A percentile compares a stretch with the other conserved stretches of the same genome.
Evolutionary conservation across 2,113 vertebrate species (phyloP).

Genomic region (Carollia perspicillata): DNA sequence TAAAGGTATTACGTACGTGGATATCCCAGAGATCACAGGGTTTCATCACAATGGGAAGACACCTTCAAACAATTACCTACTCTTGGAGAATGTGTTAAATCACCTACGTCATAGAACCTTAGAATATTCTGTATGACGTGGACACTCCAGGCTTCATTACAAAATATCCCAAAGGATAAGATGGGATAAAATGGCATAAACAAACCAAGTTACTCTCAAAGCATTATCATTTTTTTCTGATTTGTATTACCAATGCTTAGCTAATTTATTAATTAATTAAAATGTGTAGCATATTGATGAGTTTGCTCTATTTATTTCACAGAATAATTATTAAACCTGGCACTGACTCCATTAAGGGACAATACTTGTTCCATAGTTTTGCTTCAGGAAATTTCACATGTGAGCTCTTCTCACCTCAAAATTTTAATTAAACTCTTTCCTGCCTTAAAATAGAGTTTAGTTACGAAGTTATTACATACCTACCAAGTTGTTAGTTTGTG

Average conservation of each 20-base stretch:
- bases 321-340: neutral
- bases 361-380: neutral
- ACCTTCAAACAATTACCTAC: neutral
- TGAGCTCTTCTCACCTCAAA: slow-evolving; percentile 13
- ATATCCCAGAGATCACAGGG: neutral
- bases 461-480: neutral
- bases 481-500: neutral
- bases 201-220: neutral
- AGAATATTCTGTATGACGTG: neutral
- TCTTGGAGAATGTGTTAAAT: neutral
- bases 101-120: neutral
- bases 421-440: slow-evolving; percentile 29
- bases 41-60: neutral
- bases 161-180: neutral
- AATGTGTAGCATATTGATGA: neutral
- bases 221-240: neutral
- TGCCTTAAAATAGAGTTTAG: slow-evolving; percentile 19
- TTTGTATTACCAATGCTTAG: neutral
- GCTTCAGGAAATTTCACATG: slow-evolving; percentile 6
- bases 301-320: neutral
- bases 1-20: neutral
- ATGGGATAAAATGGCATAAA: neutral
- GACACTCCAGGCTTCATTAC: neutral
- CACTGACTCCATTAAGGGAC: neutral
- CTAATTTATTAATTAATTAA: neutral